Evolutionary conservation across 2,797 vertebrate genomes (phyloP), one percentile per base, ranked within the genome.

Genomic region (Etheostoma perlongum): DNA sequence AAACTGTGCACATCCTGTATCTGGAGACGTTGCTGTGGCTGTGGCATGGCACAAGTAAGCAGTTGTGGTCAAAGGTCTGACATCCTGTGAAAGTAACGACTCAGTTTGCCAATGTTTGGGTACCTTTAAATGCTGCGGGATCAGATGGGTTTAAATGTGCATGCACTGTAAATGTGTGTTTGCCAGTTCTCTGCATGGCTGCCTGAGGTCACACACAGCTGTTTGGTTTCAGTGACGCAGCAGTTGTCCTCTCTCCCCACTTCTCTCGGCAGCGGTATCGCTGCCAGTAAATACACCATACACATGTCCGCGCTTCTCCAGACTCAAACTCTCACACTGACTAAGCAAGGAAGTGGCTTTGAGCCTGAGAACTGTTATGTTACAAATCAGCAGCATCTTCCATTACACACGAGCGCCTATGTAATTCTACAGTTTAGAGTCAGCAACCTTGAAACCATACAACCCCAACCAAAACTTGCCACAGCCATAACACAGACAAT

Each of bases 341-440:
- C 94, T 94, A 90, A 94, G 94, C 93, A 54, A 95, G 95, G 95
- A 95, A 94, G 94, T 95, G 93, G 94, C 89, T 93, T 91, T 76
- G 47, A 88, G 81, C 74, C 72, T 72, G 81, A 89, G 78, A 90
- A 82, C 77, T 60, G 83, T 65, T 76, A 18, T 74, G 76, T 74
- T 87, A 84, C 78, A 83, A 83, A 83, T 89, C 78, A 82, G 77
- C 83, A 73, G 76, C 82, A 86, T 67, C 80, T 84, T 82, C 86
- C 80, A 87, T 87, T 74, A 82, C 86, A 80, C 79, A 74, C 49
- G 63, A 25, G 47, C 27, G 49, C 23, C 42, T 33, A 47, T 82
- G 61, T 82, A 73, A 71, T 66, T 75, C 59, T 49, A 53, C 51
- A 40, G 69, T 64, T 79, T 62, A 65, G n/a, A 85, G 73, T 85